Base-by-base conservation (phyloP, 2,113 vertebrate genomes). In the Quiscalus mexicanus region DNA sequence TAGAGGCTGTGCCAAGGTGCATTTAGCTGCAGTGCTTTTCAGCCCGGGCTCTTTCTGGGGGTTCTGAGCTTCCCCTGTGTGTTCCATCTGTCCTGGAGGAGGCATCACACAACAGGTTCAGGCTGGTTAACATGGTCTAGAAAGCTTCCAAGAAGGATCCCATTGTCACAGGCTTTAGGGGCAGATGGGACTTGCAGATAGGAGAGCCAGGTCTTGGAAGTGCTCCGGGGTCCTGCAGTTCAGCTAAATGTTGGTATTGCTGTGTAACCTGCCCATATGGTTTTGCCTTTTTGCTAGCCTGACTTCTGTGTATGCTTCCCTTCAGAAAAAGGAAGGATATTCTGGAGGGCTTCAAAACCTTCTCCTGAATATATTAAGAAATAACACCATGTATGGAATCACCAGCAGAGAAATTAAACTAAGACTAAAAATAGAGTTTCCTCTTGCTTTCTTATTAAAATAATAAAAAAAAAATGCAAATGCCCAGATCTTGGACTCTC, bases 71-170 rank as follows among this genome's bases (percentile, higher is more conserved):
- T 60, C 58, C 47, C 11, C n/a, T 14, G 0, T 19, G 59, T 41
- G 71, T 56, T 52, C 92, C 86, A 67, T 95, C 89, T 96, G 95
- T 87, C 64, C 73, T 78, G 44, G 47, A 95, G 44, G n/a, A 95
- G 60, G 74, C 89, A 95, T 81, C 93, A 87, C 52, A 87, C 39
- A 16, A 33, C 30, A 25, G 3, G 1, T 27, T 53, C 0, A 0
- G 75, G 33, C 14, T 49, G 55, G 42, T 49, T 44, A 87, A 77
- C 28, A 58, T 11, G 41, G 53, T 47, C 42, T 42, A 92, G 67
- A 74, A 87, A 37, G 8, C 86, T 89, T 95, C 80, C 86, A 75
- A 44, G 55, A 55, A 69, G 64, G 24, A 39, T 74, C 76, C 56
- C 74, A 31, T 70, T 21, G 27, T 84, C 86, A 74, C 73, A 64